phyloP scores from a whole-genome alignment of 1,140 invertebrate genomes.

The Danaus melanippus region DNA sequence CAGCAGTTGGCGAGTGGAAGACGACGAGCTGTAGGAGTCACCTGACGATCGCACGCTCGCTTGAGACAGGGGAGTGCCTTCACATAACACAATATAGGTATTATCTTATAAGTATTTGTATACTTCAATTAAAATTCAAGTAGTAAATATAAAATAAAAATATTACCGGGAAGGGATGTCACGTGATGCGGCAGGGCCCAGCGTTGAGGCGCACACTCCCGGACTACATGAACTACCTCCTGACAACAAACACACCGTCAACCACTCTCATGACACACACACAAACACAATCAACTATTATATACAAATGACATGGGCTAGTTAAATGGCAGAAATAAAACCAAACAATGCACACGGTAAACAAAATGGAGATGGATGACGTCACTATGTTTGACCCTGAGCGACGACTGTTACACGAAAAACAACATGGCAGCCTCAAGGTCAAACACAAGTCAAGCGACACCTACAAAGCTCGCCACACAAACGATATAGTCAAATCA shows the following conservation, averaged over 20 bases:
- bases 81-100: not conserved
- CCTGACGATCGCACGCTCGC: conserved; percentile 80
- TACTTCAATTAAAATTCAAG: not conserved
- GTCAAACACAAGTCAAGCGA: not conserved
- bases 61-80: conserved; percentile 77
- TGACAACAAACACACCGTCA: conserved; percentile 30
- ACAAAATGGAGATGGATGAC: conserved; percentile 8
- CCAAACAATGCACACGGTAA: conserved; percentile 9
- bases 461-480: not conserved
- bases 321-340: conserved; percentile 20
- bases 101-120: too few species aligned
- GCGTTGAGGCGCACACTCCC: conserved; percentile 61
- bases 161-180: conserved; percentile 61
- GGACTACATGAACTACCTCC: conserved; percentile 34
- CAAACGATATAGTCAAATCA: not conserved
- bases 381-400: not conserved
- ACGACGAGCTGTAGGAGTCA: conserved; percentile 82
- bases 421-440: not conserved
- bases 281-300: conserved; percentile 13
- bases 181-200: conserved; percentile 68
- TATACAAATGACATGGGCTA: conserved; percentile 18
- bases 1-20: conserved; percentile 78
- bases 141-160: not conserved
- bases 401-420: not conserved
- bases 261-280: conserved; percentile 1